Evolutionary conservation across 2,888 invertebrate species (phyloP).

Genomic region (Leptarthrus brevirostris): DNA sequence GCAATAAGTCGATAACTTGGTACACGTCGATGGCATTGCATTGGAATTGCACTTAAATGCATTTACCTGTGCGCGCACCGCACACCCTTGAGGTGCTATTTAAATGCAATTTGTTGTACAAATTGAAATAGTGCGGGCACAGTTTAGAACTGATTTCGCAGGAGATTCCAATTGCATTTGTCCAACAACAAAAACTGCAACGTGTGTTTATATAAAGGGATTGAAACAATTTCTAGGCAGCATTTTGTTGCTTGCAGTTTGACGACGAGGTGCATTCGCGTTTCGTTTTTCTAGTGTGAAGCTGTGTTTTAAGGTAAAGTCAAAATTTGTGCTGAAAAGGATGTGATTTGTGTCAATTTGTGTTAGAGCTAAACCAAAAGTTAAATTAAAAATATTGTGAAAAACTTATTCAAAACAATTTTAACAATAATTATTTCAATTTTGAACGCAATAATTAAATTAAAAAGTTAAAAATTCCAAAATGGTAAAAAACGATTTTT

Average conservation of each 20-base stretch:
- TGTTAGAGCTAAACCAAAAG: too few relatives aligned
- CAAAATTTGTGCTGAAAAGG: too few relatives aligned
- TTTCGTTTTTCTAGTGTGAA: too few relatives aligned
- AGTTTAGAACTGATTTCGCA: conserved; percentile 9
- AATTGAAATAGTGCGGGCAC: conserved; percentile 16
- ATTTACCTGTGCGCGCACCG: background rate
- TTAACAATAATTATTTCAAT: too few relatives aligned
- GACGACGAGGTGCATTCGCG: conserved; percentile 8
- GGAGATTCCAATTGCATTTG: background rate
- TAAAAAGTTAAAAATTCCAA: too few relatives aligned
- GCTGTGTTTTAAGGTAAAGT: too few relatives aligned
- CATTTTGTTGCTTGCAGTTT: conserved; percentile 22
- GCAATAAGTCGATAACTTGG: conserved; percentile 19
- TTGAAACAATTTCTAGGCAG: conserved; percentile 3
- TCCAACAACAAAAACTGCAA: conserved; percentile 8
- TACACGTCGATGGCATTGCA: conserved; percentile 4
- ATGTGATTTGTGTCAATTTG: too few relatives aligned
- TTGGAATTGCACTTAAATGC: background rate
- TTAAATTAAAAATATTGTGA: too few relatives aligned
- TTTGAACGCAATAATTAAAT: too few relatives aligned
- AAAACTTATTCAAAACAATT: too few relatives aligned
- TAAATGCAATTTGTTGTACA: conserved; percentile 25
- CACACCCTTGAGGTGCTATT: background rate
- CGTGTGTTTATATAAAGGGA: conserved; percentile 30
- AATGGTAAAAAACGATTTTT: too few relatives aligned